Base-by-base conservation (phyloP, 2,888 invertebrate genomes). In the Andrena praecox region DNA sequence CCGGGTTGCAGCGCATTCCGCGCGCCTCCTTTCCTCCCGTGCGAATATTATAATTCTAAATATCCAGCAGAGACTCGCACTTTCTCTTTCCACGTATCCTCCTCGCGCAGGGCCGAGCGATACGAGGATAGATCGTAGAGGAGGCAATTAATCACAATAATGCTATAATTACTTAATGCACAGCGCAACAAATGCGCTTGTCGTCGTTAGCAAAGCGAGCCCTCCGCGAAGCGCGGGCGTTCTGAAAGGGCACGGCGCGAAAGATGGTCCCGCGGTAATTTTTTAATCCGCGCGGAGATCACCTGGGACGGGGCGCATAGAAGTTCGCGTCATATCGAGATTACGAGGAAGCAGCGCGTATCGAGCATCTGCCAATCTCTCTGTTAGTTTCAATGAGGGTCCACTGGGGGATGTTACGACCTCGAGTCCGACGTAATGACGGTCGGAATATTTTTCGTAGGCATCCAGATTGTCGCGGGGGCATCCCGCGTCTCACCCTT, bases 151-250 rank as follows among this genome's bases (percentile, higher is more conserved):
- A 84, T 84, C 71, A 67, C 68, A 84, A 79, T 68, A 62, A 69
- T 50, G 62, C 12, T 24, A 70, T 83, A 77, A 83, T 83, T 77
- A 83, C 84, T 83, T 83, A 83, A 83, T 67, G 83, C 60, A 71
- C n/a, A 48, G 10, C 35, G 60, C 42, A 70, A 66, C 66, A 67
- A 60, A 52, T 29, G 27, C 7, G 16, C 16, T n/a, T 16, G n/a
- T 63, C 63, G 75, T 52, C 33, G 50, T 48, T 31, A 20, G 68
- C 68, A 73, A 75, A 71, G 42, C 33, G 29, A 24, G 69, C 48
- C 1, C 24, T 6, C 3, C 16, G 63, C 31, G 69, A 83, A 83
- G 50, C 10, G 56, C 54, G 54, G 31, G 7, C 27, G 27, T 74
- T 70, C 63, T 48, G 74, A 68, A 80, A 62, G 52, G 71, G 42